Base-by-base conservation (phyloP, 2,113 vertebrate genomes). In the Amblyornis subalaris region DNA sequence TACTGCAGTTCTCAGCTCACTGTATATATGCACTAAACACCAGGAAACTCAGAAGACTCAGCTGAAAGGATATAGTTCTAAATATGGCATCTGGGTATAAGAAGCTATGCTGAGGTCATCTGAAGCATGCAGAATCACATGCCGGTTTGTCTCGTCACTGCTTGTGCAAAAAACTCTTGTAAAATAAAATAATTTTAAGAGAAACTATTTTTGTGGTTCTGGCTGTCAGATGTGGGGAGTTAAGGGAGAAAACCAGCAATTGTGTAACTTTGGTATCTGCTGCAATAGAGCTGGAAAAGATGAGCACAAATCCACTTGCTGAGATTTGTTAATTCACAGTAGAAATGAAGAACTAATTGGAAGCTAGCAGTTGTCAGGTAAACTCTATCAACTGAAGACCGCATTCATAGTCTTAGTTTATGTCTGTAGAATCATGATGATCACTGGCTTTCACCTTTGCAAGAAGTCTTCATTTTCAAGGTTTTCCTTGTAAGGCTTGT, bases 121-220 rank as follows among this genome's bases (percentile, higher is more conserved):
- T 79, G 82, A 93, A 94, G 84, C 85, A 86, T 91, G 82, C 85
- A 50, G 75, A 91, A 93, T 78, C 79, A 40, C 44, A 53, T 51
- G 65, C 61, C 88, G 80, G 51, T 77, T 81, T 85, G 87, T 94
- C 64, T 10, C 36, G 45, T 81, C 85, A 72, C 38, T 80, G 33
- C 58, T 62, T 86, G 54, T 87, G 86, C 64, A 75, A 85, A 92
- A 93, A 42, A 45, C 40, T 88, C 87, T 94, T 93, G 67, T 88
- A 89, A 94, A 94, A 88, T 90, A 79, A 96, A 95, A 21, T 19
- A 3, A 64, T 90, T 84, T 67, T 71, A 85, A 91, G 71, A 53
- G 78, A 83, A 92, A n/a, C 36, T 83, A 36, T 89, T 94, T 93
- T 80, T 95, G 83, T 75, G 76, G 26, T 62, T 95, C 54, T 91